A percentile compares a stretch with the other conserved stretches of the same genome.
Conservation (phyloP, 2,797 vertebrate genomes). For the Argentina silus region DNA sequence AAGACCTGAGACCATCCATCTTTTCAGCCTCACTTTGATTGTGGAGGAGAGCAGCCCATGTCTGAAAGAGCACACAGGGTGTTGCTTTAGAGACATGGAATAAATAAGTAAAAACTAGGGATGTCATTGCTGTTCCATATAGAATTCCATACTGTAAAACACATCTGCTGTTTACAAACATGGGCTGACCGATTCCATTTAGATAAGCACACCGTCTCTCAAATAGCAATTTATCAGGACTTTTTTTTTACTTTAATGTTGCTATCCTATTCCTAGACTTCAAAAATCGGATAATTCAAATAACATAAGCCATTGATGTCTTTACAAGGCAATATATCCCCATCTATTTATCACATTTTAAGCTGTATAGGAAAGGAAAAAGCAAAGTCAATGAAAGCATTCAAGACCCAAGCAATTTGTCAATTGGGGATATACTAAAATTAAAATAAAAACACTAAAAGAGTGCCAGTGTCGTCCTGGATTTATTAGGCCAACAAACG, state of each 20-base stretch:
- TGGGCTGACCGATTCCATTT: constrained; percentile 4
- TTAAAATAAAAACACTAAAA: not conserved
- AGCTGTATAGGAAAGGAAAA: not conserved
- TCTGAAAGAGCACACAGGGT: constrained; percentile 23
- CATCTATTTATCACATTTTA: not conserved
- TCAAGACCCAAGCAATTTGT: not conserved
- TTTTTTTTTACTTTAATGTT: no score
- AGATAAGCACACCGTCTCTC: not conserved
- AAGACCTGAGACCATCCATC: constrained; percentile 63
- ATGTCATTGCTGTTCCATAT: not conserved
- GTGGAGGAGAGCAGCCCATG: constrained; percentile 42
- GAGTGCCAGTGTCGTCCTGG: constrained; percentile 46
- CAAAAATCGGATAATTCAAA: no score
- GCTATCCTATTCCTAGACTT: no score
- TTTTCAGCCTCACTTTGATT: constrained; percentile 58
- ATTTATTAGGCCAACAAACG: constrained; percentile 64
- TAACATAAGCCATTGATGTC: no score
- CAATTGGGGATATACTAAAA: not conserved
- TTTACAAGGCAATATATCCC: not conserved
- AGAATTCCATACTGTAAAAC: not conserved
- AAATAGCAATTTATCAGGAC: not conserved
- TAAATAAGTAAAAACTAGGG: constrained; percentile 34
- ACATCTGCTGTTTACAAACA: not conserved
- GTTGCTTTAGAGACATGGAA: constrained; percentile 28
- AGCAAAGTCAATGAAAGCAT: not conserved